Base-by-base conservation (phyloP, 2,888 invertebrate genomes). In the Clistopyga incitator region DNA sequence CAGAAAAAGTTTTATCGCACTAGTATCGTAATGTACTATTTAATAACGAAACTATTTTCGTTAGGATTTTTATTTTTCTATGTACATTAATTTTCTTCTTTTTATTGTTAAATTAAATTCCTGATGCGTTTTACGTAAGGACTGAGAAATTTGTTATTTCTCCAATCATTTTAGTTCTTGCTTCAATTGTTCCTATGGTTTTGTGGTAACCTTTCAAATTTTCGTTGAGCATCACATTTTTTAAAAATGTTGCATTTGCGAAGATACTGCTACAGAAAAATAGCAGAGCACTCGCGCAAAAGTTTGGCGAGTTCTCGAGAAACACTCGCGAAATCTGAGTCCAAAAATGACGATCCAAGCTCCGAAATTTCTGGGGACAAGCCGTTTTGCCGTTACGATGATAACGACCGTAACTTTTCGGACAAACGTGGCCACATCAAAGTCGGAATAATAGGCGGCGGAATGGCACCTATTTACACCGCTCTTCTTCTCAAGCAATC, bases 381-480 rank as follows among this genome's bases (percentile, higher is more conserved):
- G 38, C 3, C 50, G 11, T 50, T 47, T 6, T 42, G 34, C n/a
- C 47, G 67, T 45, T 10, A 11, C 52, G n/a, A 75, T 6, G n/a
- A 29, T 1, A 4, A 15, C 15, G 20, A 23, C 47, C 18, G 59
- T 15, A n/a, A 64, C 3, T 56, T n/a, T 25, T 38, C 61, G 34
- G 54, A 70, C 47, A 77, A 56, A 45, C 64, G 59, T 13, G 23
- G 56, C 34, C 67, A 87, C 23, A 25, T 91, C 54, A 86, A 85
- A 71, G 86, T 92, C n/a, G 89, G 88, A 59, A 89, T 92, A 75
- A 88, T 92, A 18, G 92, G 92, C 2, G 91, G 92, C 54, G 90
- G 90, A 61, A 86, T 82, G 42, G 81, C 88, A 0, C 84, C 90
- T 3, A 81, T 90, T 72, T 91, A 88, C 72, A 84, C 91, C 4